These are phyloP conservation scores for Zoanthus sociatus DNA, from an alignment of 92 coral and sea anemone species.

Conservation along the genomic window DNA sequence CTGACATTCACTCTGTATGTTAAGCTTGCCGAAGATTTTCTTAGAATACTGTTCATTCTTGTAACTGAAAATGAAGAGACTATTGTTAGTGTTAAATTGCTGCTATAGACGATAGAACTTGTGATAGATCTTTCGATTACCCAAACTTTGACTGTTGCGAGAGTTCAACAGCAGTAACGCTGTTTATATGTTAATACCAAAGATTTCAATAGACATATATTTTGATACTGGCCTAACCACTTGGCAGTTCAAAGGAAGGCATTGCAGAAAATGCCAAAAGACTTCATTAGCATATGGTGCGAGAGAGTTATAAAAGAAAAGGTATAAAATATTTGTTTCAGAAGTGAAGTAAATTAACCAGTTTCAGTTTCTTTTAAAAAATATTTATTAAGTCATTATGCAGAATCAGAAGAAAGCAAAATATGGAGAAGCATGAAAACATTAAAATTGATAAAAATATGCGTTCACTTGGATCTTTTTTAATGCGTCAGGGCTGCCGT, in stretches of 20 bases:
- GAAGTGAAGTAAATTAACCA: conserved; percentile 31
- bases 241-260: not conserved
- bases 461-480: not conserved
- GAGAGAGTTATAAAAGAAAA: not conserved
- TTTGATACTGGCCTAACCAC: not conserved
- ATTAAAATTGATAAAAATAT: not conserved
- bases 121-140: not conserved
- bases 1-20: too few relatives aligned
- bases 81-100: not conserved
- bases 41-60: too few relatives aligned
- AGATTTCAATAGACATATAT: conserved; percentile 12
- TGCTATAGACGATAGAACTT: not conserved
- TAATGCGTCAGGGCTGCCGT: too few relatives aligned
- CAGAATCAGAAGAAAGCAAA: conserved; percentile 6
- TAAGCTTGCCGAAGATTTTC: too few relatives aligned
- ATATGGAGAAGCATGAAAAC: conserved; percentile 22
- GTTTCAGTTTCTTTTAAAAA: conserved; percentile 43
- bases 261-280: conserved; percentile 7
- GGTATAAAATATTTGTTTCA: conserved; percentile 41
- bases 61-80: too few relatives aligned
- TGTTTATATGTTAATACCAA: conserved; percentile 8
- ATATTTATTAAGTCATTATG: conserved; percentile 34
- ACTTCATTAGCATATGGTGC: not conserved
- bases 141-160: not conserved
- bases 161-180: not conserved